Conservation (phyloP, 1,140 invertebrate genomes). For the Probaryconus sp. region DNA sequence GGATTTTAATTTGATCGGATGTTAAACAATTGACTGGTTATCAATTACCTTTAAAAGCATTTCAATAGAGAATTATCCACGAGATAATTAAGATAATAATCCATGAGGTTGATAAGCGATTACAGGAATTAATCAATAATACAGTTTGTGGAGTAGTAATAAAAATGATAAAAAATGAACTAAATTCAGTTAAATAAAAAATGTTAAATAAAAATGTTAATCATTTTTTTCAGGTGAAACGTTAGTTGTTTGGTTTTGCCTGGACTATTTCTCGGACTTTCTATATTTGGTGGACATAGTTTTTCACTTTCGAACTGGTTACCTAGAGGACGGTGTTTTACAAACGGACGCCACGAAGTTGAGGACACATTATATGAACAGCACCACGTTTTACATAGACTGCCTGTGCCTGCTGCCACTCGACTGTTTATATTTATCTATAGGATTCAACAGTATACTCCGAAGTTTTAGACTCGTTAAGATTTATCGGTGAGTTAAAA, state of each 20-base stretch:
- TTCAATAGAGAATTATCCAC: slow-evolving; percentile 34
- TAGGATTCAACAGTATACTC: slow-evolving; percentile 98
- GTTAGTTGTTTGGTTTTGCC: slow-evolving; percentile 95
- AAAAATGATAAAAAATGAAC: too few species aligned
- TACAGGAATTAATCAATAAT: too few species aligned
- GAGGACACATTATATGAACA: slow-evolving; percentile 98
- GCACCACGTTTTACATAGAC: slow-evolving; percentile 99
- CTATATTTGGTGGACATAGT: slow-evolving; percentile 97
- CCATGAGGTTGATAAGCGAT: slow-evolving; percentile 8
- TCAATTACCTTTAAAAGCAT: slow-evolving; percentile 45
- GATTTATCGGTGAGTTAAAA: slow-evolving; percentile 88
- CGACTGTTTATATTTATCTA: slow-evolving; percentile 98
- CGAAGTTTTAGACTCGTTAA: slow-evolving; percentile 98
- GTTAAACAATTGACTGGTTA: slow-evolving; percentile 50
- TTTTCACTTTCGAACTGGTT: slow-evolving; percentile 98
- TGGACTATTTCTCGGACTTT: slow-evolving; percentile 98
- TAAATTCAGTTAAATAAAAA: too few species aligned
- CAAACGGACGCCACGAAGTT: slow-evolving; percentile 96
- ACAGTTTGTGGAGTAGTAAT: too few species aligned
- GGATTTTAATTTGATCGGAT: slow-evolving; percentile 35
- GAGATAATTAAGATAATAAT: slow-evolving; percentile 59
- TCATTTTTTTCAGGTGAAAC: slow-evolving; percentile 88
- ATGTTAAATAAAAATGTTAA: too few species aligned
- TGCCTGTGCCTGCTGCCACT: slow-evolving; percentile 97
- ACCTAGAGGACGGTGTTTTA: slow-evolving; percentile 96